Percentiles rank a stretch among this genome's conserved stretches.
phyloP scores from a whole-genome alignment of 2,888 invertebrate species.

The Spialia ferax region DNA sequence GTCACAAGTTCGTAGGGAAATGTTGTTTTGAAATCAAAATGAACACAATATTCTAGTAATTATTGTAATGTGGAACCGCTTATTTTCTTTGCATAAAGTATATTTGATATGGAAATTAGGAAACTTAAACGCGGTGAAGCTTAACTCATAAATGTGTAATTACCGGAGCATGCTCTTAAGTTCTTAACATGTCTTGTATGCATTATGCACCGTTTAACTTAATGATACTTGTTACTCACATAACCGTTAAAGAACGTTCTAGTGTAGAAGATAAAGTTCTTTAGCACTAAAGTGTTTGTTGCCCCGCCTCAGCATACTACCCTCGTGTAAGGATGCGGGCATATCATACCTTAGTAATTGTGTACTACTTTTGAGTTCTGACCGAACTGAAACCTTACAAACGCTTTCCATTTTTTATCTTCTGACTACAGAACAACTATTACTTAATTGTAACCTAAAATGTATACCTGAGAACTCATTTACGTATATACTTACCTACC shows the following conservation, averaged over 20 bases:
- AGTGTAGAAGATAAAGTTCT: slow-evolving; percentile 37
- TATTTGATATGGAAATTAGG: slow-evolving; percentile 30
- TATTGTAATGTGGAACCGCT: neutral
- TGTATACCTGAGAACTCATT: too few species aligned
- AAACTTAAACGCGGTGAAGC: slow-evolving; percentile 23
- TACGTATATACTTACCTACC: too few species aligned
- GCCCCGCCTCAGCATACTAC: slow-evolving; percentile 36
- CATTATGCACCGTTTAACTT: slow-evolving; percentile 42
- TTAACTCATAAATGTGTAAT: slow-evolving; percentile 40
- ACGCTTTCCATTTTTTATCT: too few species aligned
- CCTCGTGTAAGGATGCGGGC: slow-evolving; percentile 26
- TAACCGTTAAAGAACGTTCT: slow-evolving; percentile 40
- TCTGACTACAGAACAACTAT: too few species aligned
- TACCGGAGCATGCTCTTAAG: slow-evolving; percentile 30
- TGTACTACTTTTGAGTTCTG: too few species aligned
- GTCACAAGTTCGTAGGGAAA: neutral
- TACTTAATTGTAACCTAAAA: neutral
- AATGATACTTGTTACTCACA: slow-evolving; percentile 40
- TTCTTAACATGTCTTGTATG: slow-evolving; percentile 39
- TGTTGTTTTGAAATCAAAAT: neutral
- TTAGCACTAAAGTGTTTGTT: slow-evolving; percentile 33
- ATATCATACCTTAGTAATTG: neutral
- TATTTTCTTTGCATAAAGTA: neutral
- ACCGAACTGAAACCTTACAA: too few species aligned
- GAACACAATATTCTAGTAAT: neutral